Evolutionary conservation across 92 coral and sea anemone genomes (phyloP).

Genomic region (Epizoanthus fatuus): DNA sequence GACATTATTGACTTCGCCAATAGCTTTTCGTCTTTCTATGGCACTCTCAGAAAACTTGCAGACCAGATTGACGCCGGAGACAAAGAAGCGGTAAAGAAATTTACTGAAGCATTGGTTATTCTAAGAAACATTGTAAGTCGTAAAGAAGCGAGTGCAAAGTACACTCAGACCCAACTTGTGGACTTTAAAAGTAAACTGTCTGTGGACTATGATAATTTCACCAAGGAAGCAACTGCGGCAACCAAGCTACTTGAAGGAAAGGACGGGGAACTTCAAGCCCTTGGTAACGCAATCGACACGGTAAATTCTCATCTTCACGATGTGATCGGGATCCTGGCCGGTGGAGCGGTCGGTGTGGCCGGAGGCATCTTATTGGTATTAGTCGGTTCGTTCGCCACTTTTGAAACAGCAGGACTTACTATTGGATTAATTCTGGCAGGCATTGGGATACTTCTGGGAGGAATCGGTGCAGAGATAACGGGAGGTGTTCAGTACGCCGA

Average conservation of each 20-base stretch:
- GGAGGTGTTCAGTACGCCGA: constrained; percentile 45
- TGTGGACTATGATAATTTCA: neutral
- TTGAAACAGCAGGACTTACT: constrained; percentile 45
- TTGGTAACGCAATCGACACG: neutral
- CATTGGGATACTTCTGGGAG: constrained; percentile 22
- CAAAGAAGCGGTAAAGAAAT: constrained; percentile 3
- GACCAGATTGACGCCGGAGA: constrained; percentile 31
- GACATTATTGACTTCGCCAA: constrained; percentile 58
- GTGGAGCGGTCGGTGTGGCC: constrained; percentile 18
- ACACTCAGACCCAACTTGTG: neutral
- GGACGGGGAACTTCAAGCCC: constrained; percentile 7
- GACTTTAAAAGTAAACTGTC: neutral
- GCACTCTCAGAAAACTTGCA: constrained; percentile 29
- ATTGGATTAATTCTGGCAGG: constrained; percentile 47
- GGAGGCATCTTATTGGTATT: constrained; percentile 40
- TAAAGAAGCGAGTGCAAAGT: constrained; percentile 24
- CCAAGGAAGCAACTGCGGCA: neutral
- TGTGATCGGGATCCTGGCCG: constrained; percentile 4
- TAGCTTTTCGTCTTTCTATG: constrained; percentile 36
- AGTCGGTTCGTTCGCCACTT: constrained; percentile 44
- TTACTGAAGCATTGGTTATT: constrained; percentile 43
- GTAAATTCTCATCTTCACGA: neutral
- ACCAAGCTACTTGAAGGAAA: constrained; percentile 21
- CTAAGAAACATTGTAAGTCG: constrained; percentile 36
- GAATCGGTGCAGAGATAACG: constrained; percentile 46